Evolutionary conservation across 2,797 vertebrate genomes (phyloP).

Genomic region (Cossypha dichroa): DNA sequence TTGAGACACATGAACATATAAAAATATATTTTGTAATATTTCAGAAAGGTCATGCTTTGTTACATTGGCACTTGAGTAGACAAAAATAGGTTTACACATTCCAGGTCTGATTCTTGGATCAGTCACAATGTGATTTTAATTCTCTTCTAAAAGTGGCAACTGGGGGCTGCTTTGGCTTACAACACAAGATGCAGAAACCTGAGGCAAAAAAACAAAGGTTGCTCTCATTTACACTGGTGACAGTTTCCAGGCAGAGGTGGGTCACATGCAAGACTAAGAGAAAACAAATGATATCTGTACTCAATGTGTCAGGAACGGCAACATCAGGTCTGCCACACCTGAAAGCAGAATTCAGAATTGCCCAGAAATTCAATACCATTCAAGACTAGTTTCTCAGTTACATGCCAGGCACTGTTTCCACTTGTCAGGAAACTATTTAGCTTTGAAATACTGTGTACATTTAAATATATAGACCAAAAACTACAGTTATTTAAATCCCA

Average conservation of each 20-base stretch:
- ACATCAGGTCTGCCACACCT: background rate
- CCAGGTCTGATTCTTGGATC: background rate
- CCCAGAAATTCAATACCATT: background rate
- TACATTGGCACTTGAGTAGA: background rate
- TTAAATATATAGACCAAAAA: background rate
- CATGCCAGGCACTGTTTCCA: background rate
- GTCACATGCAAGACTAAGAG: background rate
- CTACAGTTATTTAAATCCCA: background rate
- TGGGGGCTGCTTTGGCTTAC: background rate
- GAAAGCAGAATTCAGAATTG: background rate
- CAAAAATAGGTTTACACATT: background rate
- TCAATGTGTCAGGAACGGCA: background rate
- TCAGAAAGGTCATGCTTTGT: background rate
- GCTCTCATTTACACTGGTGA: background rate
- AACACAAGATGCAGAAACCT: background rate
- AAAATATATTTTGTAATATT: background rate
- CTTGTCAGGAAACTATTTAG: background rate
- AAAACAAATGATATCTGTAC: background rate
- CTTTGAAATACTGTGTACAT: background rate
- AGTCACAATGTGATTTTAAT: background rate
- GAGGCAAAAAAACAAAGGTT: accelerated
- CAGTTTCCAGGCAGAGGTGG: background rate
- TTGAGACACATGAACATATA: background rate
- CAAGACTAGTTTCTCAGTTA: background rate
- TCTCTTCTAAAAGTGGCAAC: background rate